These are phyloP conservation scores for Yoshiicerus persimilis DNA, from an alignment of 1,140 invertebrate species.

Conservation along the genomic window DNA sequence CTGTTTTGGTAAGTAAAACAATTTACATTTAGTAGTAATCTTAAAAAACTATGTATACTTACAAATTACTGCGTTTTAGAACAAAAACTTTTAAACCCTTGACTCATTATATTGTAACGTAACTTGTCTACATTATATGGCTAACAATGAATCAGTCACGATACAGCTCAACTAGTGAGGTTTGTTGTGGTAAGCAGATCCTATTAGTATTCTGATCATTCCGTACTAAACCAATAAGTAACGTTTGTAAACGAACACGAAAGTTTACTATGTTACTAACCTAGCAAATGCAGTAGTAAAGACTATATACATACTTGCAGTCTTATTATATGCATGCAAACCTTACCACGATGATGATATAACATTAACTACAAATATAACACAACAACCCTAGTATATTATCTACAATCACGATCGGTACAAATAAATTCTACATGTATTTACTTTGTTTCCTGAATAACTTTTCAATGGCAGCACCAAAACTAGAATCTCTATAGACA, in stretches of 20 bases:
- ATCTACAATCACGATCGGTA: neutral
- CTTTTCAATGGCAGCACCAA: neutral
- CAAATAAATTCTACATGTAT: neutral
- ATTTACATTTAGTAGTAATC: neutral
- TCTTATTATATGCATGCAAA: neutral
- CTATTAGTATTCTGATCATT: neutral
- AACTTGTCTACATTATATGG: neutral
- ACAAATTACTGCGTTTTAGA: neutral
- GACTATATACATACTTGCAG: neutral
- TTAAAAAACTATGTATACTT: neutral
- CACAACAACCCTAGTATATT: too few relatives aligned
- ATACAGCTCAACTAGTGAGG: neutral
- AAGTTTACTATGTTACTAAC: neutral
- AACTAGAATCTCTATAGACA: neutral
- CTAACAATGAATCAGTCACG: neutral
- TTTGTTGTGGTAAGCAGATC: neutral
- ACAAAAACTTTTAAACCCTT: neutral
- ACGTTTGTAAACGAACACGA: neutral
- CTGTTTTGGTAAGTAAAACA: constrained; percentile 65
- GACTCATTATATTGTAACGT: neutral
- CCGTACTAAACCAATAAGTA: neutral
- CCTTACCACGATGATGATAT: neutral
- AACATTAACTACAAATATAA: neutral
- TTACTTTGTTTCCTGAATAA: neutral
- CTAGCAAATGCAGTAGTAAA: neutral